Evolutionary conservation across 2,797 vertebrate species (phyloP).

Genomic region (Dryobates pubescens): DNA sequence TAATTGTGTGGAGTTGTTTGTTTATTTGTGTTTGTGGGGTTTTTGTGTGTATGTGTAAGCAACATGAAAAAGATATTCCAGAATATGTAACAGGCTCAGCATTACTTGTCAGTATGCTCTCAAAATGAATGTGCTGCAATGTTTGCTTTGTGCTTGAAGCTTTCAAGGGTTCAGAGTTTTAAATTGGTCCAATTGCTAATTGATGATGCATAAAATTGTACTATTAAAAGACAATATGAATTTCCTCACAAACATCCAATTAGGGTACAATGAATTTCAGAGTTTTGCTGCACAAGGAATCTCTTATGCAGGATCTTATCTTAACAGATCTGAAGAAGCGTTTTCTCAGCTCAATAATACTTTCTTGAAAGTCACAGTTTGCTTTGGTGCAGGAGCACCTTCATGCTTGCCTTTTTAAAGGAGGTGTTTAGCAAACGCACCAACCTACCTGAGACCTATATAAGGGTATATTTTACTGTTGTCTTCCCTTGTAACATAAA

Average conservation of each 20-base stretch:
- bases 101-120: not conserved
- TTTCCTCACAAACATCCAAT: slow-evolving; percentile 7
- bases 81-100: not conserved
- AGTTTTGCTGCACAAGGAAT: not conserved
- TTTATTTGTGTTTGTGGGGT: not conserved
- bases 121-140: not conserved
- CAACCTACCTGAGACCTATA: not conserved
- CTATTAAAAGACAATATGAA: slow-evolving; percentile 27
- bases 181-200: slow-evolving; percentile 18
- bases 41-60: not conserved
- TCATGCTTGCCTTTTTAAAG: not conserved
- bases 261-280: not conserved
- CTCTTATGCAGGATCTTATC: not conserved
- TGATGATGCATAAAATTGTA: slow-evolving; percentile 43
- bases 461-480: not conserved
- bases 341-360: not conserved
- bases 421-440: not conserved
- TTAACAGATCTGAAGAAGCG: not conserved
- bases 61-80: not conserved
- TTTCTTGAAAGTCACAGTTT: not conserved
- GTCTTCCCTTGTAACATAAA: not conserved
- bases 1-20: not conserved
- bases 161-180: slow-evolving; percentile 23
- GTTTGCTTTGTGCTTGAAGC: not conserved
- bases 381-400: not conserved